Percentiles rank a stretch among this genome's conserved stretches.
Conservation (phyloP, 2,113 vertebrate species). For the Oreotragus oreotragus region DNA sequence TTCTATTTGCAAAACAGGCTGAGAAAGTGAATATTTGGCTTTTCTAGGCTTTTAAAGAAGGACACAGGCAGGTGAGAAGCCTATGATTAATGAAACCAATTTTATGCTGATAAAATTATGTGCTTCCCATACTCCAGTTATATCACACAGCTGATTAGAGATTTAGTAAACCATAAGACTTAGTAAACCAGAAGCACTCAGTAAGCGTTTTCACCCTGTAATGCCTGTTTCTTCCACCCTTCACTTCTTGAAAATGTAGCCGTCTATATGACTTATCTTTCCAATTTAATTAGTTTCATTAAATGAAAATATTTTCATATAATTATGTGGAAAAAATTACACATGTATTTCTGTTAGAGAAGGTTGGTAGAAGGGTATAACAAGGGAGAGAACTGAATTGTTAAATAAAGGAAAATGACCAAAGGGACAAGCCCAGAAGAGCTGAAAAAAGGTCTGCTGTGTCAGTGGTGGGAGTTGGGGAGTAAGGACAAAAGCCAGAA, state of each 20-base stretch:
- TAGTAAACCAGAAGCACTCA: neutral
- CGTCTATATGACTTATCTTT: constrained; percentile 17
- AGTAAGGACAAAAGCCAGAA: neutral
- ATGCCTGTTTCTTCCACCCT: neutral
- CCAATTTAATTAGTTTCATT: constrained; percentile 23
- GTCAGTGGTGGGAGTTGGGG: too few species aligned
- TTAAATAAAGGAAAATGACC: neutral
- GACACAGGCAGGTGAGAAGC: neutral
- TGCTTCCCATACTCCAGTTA: neutral
- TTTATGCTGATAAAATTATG: neutral
- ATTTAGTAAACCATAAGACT: neutral
- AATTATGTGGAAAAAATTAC: neutral
- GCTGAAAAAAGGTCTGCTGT: neutral
- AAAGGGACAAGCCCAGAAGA: neutral
- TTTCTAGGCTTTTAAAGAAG: neutral
- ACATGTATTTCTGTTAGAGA: neutral
- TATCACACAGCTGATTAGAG: neutral
- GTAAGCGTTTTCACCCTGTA: neutral
- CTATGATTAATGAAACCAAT: neutral
- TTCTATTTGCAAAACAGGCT: neutral
- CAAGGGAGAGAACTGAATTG: neutral
- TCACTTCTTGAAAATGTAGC: neutral
- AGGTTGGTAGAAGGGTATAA: neutral
- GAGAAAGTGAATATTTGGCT: neutral
- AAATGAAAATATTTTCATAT: constrained; percentile 46